Conservation (phyloP, 2,797 vertebrate species). For the Adelosebastes latens region DNA sequence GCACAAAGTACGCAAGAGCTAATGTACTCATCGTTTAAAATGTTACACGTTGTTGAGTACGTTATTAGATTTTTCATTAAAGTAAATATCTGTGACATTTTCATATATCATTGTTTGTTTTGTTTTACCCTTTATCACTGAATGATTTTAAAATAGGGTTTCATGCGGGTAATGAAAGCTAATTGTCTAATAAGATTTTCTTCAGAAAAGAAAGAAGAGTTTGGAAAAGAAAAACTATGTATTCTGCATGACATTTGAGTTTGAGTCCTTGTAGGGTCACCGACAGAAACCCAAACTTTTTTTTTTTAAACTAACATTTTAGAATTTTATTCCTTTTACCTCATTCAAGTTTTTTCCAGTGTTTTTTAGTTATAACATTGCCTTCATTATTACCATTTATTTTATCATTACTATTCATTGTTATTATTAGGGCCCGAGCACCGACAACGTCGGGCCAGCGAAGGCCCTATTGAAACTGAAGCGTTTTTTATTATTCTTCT, state of each 20-base stretch:
- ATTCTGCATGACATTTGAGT: not conserved
- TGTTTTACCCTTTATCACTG: not conserved
- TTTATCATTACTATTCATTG: too few species aligned
- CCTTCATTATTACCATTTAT: too few species aligned
- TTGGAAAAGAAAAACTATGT: not conserved
- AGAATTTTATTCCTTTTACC: too few species aligned
- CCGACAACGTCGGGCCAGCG: too few species aligned
- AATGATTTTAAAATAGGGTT: not conserved
- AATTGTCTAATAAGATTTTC: not conserved
- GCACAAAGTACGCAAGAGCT: not conserved
- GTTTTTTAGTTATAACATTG: too few species aligned
- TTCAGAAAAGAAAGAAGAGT: not conserved
- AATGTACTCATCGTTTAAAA: not conserved
- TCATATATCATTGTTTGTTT: not conserved
- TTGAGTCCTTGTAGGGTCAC: not conserved
- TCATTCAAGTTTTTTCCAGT: too few species aligned
- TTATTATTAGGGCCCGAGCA: too few species aligned
- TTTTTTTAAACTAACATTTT: too few species aligned
- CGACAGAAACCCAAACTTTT: not conserved
- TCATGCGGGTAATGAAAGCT: not conserved
- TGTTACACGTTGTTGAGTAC: not conserved
- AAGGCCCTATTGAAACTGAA: too few species aligned
- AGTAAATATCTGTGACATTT: constrained; percentile 13
- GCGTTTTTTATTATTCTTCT: too few species aligned
- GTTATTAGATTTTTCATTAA: not conserved